Percentiles rank a stretch among this genome's conserved stretches.
These are phyloP conservation scores for Pseudorhombus dupliciocellatus DNA, from an alignment of 2,113 vertebrate species.

Conservation along the genomic window DNA sequence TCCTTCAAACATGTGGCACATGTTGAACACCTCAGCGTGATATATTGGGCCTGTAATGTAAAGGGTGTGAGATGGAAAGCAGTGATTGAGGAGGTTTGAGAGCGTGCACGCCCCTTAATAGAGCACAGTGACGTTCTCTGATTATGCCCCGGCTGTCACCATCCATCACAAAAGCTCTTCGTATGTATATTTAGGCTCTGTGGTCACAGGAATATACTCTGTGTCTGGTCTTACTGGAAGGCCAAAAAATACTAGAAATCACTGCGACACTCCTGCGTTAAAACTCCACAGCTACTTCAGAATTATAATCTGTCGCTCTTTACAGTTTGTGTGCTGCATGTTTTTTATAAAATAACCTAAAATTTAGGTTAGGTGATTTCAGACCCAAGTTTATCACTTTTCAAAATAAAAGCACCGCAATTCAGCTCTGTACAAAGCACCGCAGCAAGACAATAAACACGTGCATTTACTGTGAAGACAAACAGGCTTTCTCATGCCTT, in stretches of 20 bases:
- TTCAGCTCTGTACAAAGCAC: too few relatives aligned
- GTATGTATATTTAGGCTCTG: background rate
- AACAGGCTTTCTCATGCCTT: too few relatives aligned
- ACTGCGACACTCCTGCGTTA: conserved; percentile 6
- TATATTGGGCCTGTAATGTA: conserved; percentile 1
- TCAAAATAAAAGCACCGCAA: too few relatives aligned
- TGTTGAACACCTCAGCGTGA: background rate
- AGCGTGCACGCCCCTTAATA: conserved; percentile 22
- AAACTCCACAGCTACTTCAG: too few relatives aligned
- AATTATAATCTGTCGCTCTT: too few relatives aligned
- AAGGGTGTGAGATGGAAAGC: background rate
- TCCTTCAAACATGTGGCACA: background rate
- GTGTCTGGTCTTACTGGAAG: too few relatives aligned
- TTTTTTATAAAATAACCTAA: too few relatives aligned
- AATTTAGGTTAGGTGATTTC: too few relatives aligned
- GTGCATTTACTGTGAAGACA: too few relatives aligned
- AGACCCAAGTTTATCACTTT: too few relatives aligned
- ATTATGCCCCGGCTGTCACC: conserved; percentile 25
- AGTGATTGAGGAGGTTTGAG: conserved; percentile 7
- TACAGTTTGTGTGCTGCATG: too few relatives aligned
- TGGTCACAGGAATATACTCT: background rate
- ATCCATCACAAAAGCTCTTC: conserved; percentile 38
- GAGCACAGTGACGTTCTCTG: conserved; percentile 18
- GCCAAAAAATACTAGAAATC: background rate
- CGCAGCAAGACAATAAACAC: too few relatives aligned